Conservation (phyloP, 1,140 invertebrate species). For the Drosophila pectinifera region DNA sequence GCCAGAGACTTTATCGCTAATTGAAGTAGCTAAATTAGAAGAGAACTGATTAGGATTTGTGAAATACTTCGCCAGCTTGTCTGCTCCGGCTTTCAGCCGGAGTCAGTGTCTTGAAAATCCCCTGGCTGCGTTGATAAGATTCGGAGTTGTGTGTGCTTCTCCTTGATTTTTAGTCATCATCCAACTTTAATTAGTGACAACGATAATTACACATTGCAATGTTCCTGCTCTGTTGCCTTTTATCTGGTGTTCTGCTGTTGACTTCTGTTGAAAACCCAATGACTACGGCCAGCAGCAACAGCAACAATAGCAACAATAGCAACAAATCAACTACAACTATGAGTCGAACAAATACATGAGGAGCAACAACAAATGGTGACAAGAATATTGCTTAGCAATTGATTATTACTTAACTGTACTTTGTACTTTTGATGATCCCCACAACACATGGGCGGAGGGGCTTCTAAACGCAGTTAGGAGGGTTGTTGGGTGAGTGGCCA, state of each 20-base stretch:
- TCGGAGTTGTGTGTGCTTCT: conserved; percentile 13
- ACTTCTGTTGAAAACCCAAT: conserved; percentile 76
- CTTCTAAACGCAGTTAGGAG: neutral
- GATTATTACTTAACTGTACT: conserved; percentile 81
- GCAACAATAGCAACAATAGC: conserved; percentile 51
- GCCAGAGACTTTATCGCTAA: conserved; percentile 14
- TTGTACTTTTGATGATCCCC: conserved; percentile 71
- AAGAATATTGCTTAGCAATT: conserved; percentile 70
- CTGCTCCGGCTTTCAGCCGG: conserved; percentile 17
- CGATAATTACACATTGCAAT: conserved; percentile 76
- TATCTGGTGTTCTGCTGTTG: conserved; percentile 64
- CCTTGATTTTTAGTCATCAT: conserved; percentile 31
- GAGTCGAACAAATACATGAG: conserved; percentile 36
- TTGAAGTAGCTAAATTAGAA: conserved; percentile 1
- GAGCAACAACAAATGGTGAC: conserved; percentile 44
- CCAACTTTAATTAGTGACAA: conserved; percentile 81
- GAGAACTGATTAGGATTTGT: conserved; percentile 37
- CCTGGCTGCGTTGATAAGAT: conserved; percentile 36
- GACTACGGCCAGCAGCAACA: conserved; percentile 56
- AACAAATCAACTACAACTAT: conserved; percentile 52
- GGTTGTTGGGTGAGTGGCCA: conserved; percentile 17
- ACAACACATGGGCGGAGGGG: neutral
- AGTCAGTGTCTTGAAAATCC: conserved; percentile 44
- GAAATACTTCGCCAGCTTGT: conserved; percentile 43
- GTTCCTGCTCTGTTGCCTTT: conserved; percentile 57